Base-by-base conservation (phyloP, 2,797 vertebrate genomes). In the Momotus momota region DNA sequence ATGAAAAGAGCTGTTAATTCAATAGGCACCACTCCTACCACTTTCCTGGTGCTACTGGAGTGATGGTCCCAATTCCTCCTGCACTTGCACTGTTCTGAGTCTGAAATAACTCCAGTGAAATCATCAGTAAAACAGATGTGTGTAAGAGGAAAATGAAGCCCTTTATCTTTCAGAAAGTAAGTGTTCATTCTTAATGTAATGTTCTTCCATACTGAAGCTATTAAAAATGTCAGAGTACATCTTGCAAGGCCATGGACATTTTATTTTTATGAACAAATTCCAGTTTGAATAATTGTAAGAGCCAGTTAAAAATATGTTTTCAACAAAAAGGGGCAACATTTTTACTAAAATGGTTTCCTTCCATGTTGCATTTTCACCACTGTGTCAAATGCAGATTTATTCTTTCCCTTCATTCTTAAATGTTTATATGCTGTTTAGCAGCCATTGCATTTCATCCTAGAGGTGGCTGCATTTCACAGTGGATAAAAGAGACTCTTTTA, bases 391-490 rank as follows among this genome's bases (percentile, higher is more conserved):
- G 33, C 26, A 64, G 8, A 8, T 80, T 95, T 93, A 19, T 46
- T 86, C 64, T 69, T 82, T 80, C 58, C 57, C 84, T 93, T 92
- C 67, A 52, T 74, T 83, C 70, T 73, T 87, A 86, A 81, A 95
- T 23, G 22, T 41, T 61, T 91, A 14, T 66, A 25, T 66, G 48
- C 62, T 87, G 29, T 89, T 94, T 74, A 93, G 89, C 81, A 95
- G 77, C 77, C 73, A 77, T 15, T 88, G 81, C 93, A 38, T 83
- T 96, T 91, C 82, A 92, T 91, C 81, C 85, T 84, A 94, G 91
- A 96, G 90, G 90, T 96, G 58, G 81, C 78, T 93, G 86, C 72
- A 90, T 95, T 96, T 95, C 82, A 91, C 83, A 93, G 74, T 55
- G 82, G 62, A 88, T 95, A 90, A 84, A 83, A 95, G 43, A 88